Base-by-base conservation (phyloP, 2,113 vertebrate genomes). In the Malurus melanocephalus region DNA sequence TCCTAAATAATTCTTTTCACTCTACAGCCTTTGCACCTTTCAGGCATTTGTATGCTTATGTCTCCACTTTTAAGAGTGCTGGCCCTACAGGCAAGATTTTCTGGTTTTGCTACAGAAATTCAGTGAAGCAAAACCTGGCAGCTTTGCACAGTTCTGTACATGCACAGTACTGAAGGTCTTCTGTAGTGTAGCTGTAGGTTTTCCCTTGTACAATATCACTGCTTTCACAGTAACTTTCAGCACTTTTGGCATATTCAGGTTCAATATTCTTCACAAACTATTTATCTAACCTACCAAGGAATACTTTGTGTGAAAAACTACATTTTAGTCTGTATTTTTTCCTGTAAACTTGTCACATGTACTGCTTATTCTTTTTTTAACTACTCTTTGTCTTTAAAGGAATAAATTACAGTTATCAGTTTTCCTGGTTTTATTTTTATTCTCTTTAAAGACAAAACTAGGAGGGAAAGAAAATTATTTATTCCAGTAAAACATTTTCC, bases 101-200 rank as follows among this genome's bases (percentile, higher is more conserved):
- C 93, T 96, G 85, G 65, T 89, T 94, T 93, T 89, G 53, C 80
- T 89, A 46, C 82, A 94, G 93, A 92, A 95, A 93, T 83, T 92
- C 87, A 91, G 38, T 91, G 85, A 93, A 95, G 91, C 85, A 93
- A 93, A 95, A 94, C 89, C 85, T 94, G 89, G 65, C 93, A 93
- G 68, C 72, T 88, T 92, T 80, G 91, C 79, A 80, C 64, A 75
- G 42, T 89, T 94, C 80, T 3, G 20, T 81, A 86, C 91, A 78
- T 0, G 32, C 68, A 86, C 42, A 89, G 57, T 57, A 93, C 65
- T 91, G 73, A 80, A 75, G 42, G 33, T 72, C 68, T 89, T 92
- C 82, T 89, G 82, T 80, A 85, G 56, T 5, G 1, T 49, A 89
- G 60, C 48, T 73, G 13, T 52, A 87, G 40, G 40, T 82, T 89